These are phyloP conservation scores for Lutjanus erythropterus DNA, from an alignment of 2,113 vertebrate genomes.

Conservation along the genomic window DNA sequence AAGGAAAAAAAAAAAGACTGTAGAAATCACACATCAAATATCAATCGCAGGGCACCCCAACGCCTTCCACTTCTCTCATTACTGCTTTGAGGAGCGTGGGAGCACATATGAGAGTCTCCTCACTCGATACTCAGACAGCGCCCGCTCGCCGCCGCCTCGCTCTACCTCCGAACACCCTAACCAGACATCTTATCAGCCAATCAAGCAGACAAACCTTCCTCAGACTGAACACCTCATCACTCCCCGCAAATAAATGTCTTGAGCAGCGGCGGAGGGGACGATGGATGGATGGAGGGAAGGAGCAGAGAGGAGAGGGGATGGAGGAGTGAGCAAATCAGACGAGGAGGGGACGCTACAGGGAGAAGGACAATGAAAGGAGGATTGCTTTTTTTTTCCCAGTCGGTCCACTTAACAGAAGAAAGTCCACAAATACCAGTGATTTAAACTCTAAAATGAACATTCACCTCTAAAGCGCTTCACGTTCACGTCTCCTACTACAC, in stretches of 20 bases:
- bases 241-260: slow-evolving; percentile 26
- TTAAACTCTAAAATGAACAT: slow-evolving; percentile 15
- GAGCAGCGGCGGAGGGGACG: not conserved
- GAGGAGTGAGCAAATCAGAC: slow-evolving; percentile 36
- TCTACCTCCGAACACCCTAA: slow-evolving; percentile 9
- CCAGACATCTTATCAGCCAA: slow-evolving; percentile 63
- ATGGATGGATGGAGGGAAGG: slow-evolving; percentile 3
- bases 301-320: not conserved
- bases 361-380: slow-evolving; percentile 1
- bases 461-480: not conserved
- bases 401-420: slow-evolving; percentile 22
- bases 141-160: not conserved
- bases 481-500: not conserved
- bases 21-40: slow-evolving; percentile 52
- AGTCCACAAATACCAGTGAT: slow-evolving; percentile 11
- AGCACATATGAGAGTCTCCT: slow-evolving; percentile 26
- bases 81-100: slow-evolving; percentile 30
- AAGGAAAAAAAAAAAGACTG: not conserved
- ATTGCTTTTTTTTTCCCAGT: slow-evolving; percentile 3
- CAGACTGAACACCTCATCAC: slow-evolving; percentile 44
- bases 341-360: not conserved
- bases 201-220: slow-evolving; percentile 49
- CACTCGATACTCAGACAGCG: slow-evolving; percentile 8
- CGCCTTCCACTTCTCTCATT: slow-evolving; percentile 35
- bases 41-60: slow-evolving; percentile 27